phyloP scores from a whole-genome alignment of 2,797 vertebrate species.

The Ispidina lecontei region DNA sequence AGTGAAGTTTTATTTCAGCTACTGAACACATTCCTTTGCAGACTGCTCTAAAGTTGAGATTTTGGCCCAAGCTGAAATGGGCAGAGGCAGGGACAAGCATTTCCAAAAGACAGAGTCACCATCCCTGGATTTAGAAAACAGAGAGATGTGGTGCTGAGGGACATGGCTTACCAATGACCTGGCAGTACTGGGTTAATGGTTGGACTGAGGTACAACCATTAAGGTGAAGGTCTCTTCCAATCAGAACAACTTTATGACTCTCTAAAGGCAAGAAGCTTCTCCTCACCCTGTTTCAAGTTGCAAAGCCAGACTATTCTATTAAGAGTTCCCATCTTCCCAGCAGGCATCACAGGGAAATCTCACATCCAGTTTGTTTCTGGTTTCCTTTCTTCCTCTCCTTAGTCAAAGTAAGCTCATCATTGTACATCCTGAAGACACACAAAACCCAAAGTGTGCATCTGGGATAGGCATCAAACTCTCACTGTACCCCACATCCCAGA shows the following conservation, averaged over 20 bases:
- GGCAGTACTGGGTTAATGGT: too few species aligned
- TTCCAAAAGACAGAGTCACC: neutral
- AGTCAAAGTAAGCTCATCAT: neutral
- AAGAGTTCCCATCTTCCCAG: neutral
- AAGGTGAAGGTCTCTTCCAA: neutral
- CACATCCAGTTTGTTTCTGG: neutral
- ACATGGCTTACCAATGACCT: too few species aligned
- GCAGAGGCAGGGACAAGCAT: neutral
- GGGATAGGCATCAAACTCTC: neutral
- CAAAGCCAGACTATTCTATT: neutral
- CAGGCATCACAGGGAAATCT: accelerated
- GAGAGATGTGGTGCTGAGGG: too few species aligned
- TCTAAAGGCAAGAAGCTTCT: neutral
- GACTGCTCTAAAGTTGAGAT: neutral
- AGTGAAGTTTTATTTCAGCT: neutral
- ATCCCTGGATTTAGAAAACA: too few species aligned
- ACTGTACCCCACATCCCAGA: neutral
- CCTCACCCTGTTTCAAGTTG: neutral
- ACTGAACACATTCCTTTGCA: neutral
- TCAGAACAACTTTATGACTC: too few species aligned
- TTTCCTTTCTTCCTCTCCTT: neutral
- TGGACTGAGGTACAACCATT: too few species aligned
- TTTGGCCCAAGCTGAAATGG: neutral
- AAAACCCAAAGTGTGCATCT: neutral
- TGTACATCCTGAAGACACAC: neutral